A percentile compares a stretch with the other conserved stretches of the same genome.
Conservation (phyloP, 1,140 invertebrate genomes). For the Trachymyrmex cornetzi region DNA sequence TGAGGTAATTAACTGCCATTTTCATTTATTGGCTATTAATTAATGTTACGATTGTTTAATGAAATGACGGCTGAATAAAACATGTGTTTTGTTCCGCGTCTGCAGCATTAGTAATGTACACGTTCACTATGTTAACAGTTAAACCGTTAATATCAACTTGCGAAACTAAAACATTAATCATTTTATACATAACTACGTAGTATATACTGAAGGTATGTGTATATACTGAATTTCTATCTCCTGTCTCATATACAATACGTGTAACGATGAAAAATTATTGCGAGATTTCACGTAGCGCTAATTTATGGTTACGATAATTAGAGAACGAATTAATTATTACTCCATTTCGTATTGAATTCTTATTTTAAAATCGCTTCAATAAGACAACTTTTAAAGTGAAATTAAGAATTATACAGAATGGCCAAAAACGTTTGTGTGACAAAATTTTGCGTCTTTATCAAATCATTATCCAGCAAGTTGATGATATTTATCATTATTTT, state of each 20-base stretch:
- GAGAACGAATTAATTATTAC: background rate
- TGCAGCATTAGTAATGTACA: constrained; percentile 40
- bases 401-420: background rate
- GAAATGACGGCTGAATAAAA: constrained; percentile 46
- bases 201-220: background rate
- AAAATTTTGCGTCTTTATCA: no score
- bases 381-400: background rate
- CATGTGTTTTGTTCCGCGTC: constrained; percentile 25
- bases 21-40: constrained; percentile 57
- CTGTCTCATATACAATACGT: background rate
- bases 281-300: background rate
- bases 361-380: background rate
- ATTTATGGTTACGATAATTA: constrained; percentile 12
- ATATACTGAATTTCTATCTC: constrained; percentile 1
- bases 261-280: constrained; percentile 24
- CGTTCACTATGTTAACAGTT: constrained; percentile 1
- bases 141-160: constrained; percentile 23
- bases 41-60: constrained; percentile 59
- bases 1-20: constrained; percentile 48
- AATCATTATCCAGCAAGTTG: no score
- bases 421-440: no score
- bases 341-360: background rate
- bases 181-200: constrained; percentile 2
- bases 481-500: no score
- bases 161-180: constrained; percentile 40